These are phyloP conservation scores for Todiramphus chloris DNA, from an alignment of 2,113 vertebrate genomes.

Conservation along the genomic window DNA sequence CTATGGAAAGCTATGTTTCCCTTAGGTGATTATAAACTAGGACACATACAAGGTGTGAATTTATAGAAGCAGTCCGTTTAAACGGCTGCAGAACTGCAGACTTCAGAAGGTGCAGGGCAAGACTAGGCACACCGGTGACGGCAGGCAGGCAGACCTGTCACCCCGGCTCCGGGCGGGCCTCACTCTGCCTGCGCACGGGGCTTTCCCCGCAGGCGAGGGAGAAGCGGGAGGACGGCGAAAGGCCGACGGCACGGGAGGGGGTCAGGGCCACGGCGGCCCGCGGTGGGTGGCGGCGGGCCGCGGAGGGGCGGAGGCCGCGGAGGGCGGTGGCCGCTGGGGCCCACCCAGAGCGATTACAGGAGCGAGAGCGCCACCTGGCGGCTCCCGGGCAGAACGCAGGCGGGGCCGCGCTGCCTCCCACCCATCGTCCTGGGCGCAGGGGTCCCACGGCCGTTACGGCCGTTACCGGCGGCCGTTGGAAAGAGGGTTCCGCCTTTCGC, in stretches of 20 bases:
- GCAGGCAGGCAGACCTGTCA: not conserved
- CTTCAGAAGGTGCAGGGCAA: too few relatives aligned
- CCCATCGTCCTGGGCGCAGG: rapidly evolving
- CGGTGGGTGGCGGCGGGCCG: too few relatives aligned
- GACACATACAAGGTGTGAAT: rapidly evolving
- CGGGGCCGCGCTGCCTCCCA: too few relatives aligned
- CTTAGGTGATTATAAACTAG: not conserved
- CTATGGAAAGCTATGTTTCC: not conserved
- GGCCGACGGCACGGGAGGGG: too few relatives aligned
- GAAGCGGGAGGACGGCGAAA: too few relatives aligned
- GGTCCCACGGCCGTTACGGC: rapidly evolving
- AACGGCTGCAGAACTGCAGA: rapidly evolving
- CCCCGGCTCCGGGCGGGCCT: not conserved
- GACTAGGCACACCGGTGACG: too few relatives aligned
- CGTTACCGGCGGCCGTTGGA: not conserved
- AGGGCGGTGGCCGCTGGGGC: too few relatives aligned
- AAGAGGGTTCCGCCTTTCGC: too few relatives aligned
- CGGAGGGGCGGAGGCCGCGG: too few relatives aligned
- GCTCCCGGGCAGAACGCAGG: not conserved
- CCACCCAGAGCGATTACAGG: not conserved
- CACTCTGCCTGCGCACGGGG: too few relatives aligned
- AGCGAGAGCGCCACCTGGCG: conserved; percentile 59
- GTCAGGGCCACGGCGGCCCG: too few relatives aligned
- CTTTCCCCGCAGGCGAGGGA: not conserved
- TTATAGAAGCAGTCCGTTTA: too few relatives aligned